Evolutionary conservation across 53 echinoderm and acorn worm species (phyloP).

Genomic region (Stichopus horrens): DNA sequence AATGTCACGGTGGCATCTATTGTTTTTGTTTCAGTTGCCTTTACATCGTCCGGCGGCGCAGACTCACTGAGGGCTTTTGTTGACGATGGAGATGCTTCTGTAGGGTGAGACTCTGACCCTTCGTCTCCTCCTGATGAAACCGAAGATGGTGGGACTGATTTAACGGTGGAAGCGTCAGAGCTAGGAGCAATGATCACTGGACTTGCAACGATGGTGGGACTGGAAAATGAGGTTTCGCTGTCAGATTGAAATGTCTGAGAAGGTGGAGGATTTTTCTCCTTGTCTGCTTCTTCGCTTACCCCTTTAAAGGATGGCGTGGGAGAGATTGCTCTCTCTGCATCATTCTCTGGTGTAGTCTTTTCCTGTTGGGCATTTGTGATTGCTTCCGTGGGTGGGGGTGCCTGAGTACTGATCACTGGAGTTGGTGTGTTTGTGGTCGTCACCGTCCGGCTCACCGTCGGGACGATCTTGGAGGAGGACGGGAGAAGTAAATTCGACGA

Average conservation of each 20-base stretch:
- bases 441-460: not conserved
- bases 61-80: not conserved
- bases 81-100: not conserved
- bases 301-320: conserved; percentile 36
- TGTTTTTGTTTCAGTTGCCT: not conserved
- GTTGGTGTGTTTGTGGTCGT: not conserved
- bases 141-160: not conserved
- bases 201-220: not conserved
- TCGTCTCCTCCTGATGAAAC: not conserved
- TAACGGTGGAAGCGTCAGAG: not conserved
- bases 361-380: not conserved
- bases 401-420: not conserved
- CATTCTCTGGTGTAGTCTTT: not conserved
- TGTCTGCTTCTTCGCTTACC: not conserved
- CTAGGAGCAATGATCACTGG: not conserved
- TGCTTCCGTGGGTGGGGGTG: not conserved
- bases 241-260: not conserved
- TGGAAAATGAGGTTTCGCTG: not conserved
- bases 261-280: not conserved
- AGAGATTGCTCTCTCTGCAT: conserved; percentile 6
- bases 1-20: not conserved
- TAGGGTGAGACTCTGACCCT: not conserved
- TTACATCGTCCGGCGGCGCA: not conserved
- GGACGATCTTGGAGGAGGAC: not conserved
- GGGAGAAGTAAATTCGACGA: not conserved